Evolutionary conservation across 2,888 invertebrate genomes (phyloP), one percentile per base, ranked within the genome.

Genomic region (Sclerodermus sp.): DNA sequence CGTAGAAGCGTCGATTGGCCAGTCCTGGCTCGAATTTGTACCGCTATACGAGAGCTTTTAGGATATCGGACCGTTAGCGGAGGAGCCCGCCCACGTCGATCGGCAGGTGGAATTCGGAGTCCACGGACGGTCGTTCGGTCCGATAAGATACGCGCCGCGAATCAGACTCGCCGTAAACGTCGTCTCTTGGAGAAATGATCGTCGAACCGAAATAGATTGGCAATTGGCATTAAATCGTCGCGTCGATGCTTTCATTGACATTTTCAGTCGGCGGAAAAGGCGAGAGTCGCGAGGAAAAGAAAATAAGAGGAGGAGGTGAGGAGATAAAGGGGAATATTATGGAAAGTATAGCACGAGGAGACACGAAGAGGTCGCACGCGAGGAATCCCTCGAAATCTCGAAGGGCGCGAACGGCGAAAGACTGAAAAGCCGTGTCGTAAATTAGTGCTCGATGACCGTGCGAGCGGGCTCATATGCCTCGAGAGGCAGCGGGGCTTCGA

Each of bases 361-460:
- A 49, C 45, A 43, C 29, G 42, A 42, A 40, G 42, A 38, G 23
- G 15, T 45, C 53, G 55, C 53, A 53, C 53, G 55, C 50, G 52
- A 54, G 8, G 23, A 23, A 23, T 23, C 23, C 55, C 54, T 51
- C 57, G 53, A 64, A 59, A 62, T 62, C 55, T 53, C 38, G 31
- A 39, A 51, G 53, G 49, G 47, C 49, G 48, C 44, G 48, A 41
- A 49, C 51, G 49, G 59, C 63, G 59, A 66, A 65, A 65, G 56
- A 53, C 47, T 60, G 61, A 57, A 66, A 68, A 63, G 65, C 58
- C 60, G 58, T 59, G 62, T 73, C 73, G 70, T 75, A 73, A 75
- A 75, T 74, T 70, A 74, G 67, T 67, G 57, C 61, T 58, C 69
- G 73, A 74, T 72, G 65, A 67, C 66, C 67, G 64, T 64, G 64